phyloP scores from a whole-genome alignment of 1,140 invertebrate species.

The Leguminivora glycinivorella region DNA sequence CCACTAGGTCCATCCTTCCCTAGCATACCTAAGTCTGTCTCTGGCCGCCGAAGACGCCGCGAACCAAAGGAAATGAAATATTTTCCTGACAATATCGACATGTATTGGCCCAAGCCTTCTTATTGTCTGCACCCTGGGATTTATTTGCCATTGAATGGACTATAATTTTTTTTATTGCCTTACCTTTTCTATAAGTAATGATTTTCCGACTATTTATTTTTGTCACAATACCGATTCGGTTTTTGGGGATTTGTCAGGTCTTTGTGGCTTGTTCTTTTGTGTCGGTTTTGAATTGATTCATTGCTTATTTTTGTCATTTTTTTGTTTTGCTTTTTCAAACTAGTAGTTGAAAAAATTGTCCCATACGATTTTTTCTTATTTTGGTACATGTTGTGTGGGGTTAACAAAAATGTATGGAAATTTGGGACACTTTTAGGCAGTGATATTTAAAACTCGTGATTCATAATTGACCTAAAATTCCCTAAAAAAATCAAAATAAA shows the following conservation, averaged over 20 bases:
- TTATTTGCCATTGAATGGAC: conserved; percentile 42
- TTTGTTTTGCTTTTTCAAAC: neutral
- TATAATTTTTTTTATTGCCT: conserved; percentile 36
- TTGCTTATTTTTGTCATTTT: conserved; percentile 23
- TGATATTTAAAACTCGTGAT: too few relatives aligned
- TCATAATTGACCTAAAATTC: too few relatives aligned
- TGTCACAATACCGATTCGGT: conserved; percentile 25
- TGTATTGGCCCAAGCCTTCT: conserved; percentile 40
- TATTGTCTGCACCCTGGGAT: conserved; percentile 41
- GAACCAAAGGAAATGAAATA: conserved; percentile 42
- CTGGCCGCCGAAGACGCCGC: conserved; percentile 1
- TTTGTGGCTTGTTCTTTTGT: conserved; percentile 10
- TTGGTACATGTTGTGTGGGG: too few relatives aligned
- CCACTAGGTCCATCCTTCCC: neutral
- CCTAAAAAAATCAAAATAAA: too few relatives aligned
- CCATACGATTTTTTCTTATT: too few relatives aligned
- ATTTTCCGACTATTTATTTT: conserved; percentile 26
- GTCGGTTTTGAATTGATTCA: conserved; percentile 16
- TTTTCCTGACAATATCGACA: conserved; percentile 49
- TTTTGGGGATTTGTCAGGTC: conserved; percentile 6
- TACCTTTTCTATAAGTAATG: conserved; percentile 29
- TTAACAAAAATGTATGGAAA: too few relatives aligned
- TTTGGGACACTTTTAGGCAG: too few relatives aligned
- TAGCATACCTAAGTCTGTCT: neutral
- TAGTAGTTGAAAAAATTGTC: too few relatives aligned